Percentiles rank a stretch among this genome's conserved stretches.
Conservation (phyloP, 2,797 vertebrate species). For the Pyrocephalus nanus region DNA sequence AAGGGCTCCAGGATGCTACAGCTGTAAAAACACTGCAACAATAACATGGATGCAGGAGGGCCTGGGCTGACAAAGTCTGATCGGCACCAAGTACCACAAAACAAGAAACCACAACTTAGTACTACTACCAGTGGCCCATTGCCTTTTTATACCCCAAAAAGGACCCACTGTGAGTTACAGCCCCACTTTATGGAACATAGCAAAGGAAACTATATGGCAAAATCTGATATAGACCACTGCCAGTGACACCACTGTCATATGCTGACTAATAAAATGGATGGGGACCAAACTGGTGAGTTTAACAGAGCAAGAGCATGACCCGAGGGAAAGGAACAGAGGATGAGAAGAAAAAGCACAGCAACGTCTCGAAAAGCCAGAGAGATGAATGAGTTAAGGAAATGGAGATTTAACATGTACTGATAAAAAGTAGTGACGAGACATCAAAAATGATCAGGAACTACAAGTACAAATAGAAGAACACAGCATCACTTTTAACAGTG, state of each 20-base stretch:
- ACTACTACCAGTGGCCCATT: background rate
- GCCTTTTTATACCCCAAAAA: background rate
- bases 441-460: constrained; percentile 24
- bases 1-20: background rate
- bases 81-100: background rate
- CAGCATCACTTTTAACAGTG: background rate
- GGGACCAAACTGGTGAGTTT: background rate
- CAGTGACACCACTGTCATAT: background rate
- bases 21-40: background rate
- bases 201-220: background rate
- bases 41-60: background rate
- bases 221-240: background rate
- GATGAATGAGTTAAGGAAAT: constrained; percentile 18
- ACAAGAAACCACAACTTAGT: background rate
- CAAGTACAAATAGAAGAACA: constrained; percentile 22
- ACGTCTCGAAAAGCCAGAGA: background rate
- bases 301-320: background rate
- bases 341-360: background rate
- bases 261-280: background rate
- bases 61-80: background rate
- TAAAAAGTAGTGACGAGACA: constrained; percentile 16
- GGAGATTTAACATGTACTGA: constrained; percentile 5
- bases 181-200: background rate
- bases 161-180: background rate
- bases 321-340: background rate